Conservation (phyloP, 2,888 invertebrate genomes). For the Caenorhabditis afra region DNA sequence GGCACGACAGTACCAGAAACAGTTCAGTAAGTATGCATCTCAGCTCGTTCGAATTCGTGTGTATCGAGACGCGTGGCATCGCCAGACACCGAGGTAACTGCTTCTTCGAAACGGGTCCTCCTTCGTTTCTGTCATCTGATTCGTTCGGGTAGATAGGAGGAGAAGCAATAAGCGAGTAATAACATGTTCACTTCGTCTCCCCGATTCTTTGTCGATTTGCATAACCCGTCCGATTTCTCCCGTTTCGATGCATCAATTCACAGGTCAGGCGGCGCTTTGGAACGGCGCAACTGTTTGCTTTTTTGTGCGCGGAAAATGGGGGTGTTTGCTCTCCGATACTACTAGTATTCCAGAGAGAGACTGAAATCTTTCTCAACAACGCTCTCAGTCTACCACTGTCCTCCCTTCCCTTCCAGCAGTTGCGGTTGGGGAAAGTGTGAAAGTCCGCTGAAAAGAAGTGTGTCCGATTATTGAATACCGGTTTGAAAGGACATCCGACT, state of each 20-base stretch:
- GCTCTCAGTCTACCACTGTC: too few species aligned
- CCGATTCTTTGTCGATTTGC: conserved; percentile 2
- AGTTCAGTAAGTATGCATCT: conserved; percentile 46
- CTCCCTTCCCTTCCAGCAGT: neutral
- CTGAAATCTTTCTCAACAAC: neutral
- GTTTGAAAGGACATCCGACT: neutral
- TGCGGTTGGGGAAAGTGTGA: neutral
- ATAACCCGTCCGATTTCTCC: neutral
- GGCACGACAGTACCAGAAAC: conserved; percentile 15
- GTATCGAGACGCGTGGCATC: conserved; percentile 29
- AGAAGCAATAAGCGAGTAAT: conserved; percentile 12
- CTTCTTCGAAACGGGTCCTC: too few species aligned
- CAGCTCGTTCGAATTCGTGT: conserved; percentile 40
- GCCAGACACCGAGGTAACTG: conserved; percentile 30
- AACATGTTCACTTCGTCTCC: conserved; percentile 10
- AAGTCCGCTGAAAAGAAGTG: neutral
- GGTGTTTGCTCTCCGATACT: neutral
- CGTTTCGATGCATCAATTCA: conserved; percentile 1
- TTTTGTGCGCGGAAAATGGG: neutral
- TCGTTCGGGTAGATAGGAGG: conserved; percentile 17
- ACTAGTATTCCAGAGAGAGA: neutral
- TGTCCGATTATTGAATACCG: neutral
- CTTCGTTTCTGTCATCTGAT: neutral
- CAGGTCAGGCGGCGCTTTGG: conserved; percentile 9
- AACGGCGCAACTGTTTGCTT: conserved; percentile 5